Evolutionary conservation across 2,797 vertebrate species (phyloP).

Genomic region (Prunella strophiata): DNA sequence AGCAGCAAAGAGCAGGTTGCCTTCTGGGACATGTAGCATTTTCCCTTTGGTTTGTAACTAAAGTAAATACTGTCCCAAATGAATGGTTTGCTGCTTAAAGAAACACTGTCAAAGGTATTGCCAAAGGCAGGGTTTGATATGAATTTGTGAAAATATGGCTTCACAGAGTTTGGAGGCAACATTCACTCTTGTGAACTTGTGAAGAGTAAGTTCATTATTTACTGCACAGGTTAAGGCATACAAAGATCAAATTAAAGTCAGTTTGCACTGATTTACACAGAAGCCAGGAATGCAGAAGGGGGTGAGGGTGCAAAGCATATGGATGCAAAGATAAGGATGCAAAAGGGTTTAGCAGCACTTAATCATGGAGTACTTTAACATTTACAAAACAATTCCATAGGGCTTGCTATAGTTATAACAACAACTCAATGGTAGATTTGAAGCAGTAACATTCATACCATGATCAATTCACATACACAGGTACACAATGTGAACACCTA

Average conservation of each 20-base stretch:
- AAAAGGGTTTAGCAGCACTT: neutral
- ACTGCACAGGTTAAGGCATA: neutral
- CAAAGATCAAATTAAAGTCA: neutral
- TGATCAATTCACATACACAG: neutral
- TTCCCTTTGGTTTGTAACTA: neutral
- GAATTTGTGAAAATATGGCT: neutral
- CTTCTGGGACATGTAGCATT: neutral
- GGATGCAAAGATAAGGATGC: neutral
- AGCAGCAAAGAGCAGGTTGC: neutral
- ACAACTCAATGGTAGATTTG: neutral
- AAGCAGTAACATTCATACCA: neutral
- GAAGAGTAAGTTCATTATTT: neutral
- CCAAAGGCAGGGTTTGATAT: neutral
- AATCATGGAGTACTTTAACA: neutral
- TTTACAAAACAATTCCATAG: neutral
- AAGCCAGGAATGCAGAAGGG: neutral
- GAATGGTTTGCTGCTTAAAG: neutral
- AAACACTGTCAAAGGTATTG: neutral
- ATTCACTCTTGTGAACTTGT: neutral
- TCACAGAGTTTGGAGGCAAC: neutral
- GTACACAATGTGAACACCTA: neutral
- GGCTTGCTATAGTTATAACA: rapidly evolving
- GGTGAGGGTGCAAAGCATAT: neutral
- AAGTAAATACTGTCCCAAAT: neutral
- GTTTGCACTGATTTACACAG: neutral